phyloP scores from a whole-genome alignment of 2,888 invertebrate species.

The Drosophila affinis region DNA sequence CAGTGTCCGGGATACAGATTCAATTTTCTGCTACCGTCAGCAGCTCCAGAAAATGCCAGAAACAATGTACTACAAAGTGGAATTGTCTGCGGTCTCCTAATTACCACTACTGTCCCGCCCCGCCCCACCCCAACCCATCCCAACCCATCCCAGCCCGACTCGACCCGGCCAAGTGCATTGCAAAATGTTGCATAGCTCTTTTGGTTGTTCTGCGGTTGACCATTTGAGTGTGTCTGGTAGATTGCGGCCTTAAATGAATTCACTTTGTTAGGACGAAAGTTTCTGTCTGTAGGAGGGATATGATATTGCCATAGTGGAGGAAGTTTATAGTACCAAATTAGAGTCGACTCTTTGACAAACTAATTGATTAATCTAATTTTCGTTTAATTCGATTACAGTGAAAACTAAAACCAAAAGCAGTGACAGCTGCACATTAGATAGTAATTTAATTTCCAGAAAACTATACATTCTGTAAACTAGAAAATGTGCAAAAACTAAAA shows the following conservation, averaged over 20 bases:
- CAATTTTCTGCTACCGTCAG: constrained; percentile 21
- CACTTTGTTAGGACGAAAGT: constrained; percentile 6
- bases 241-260: constrained; percentile 9
- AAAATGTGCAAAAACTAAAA: too few species aligned
- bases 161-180: constrained; percentile 9
- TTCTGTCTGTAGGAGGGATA: not conserved
- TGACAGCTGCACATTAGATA: too few species aligned
- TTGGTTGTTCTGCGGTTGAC: constrained; percentile 28
- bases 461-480: too few species aligned
- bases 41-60: constrained; percentile 23
- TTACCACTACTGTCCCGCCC: constrained; percentile 18
- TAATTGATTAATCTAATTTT: too few species aligned
- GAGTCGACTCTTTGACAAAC: not conserved
- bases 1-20: constrained; percentile 23
- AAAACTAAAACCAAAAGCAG: too few species aligned
- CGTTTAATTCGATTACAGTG: too few species aligned
- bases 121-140: too few species aligned
- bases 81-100: constrained; percentile 46
- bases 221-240: constrained; percentile 12
- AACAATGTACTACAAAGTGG: constrained; percentile 13
- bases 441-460: too few species aligned
- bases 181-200: constrained; percentile 15
- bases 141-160: not conserved
- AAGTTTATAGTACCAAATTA: not conserved
- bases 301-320: not conserved